Conservation (phyloP, 1,140 invertebrate genomes). For the Eulimnadia texana region DNA sequence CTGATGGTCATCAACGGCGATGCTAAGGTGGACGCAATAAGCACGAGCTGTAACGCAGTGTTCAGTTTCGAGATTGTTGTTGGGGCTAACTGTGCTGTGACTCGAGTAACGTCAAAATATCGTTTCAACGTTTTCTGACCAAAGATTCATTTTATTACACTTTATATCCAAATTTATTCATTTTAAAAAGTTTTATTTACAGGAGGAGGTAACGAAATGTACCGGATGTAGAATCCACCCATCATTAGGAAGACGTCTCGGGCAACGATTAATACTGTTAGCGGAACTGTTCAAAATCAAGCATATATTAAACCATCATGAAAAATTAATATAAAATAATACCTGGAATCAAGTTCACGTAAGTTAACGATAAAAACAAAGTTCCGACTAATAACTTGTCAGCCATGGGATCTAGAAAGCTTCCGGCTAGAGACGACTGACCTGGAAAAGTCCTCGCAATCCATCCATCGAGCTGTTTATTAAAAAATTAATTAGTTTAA, state of each 20-base stretch:
- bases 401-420: slow-evolving; percentile 93
- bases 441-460: slow-evolving; percentile 82
- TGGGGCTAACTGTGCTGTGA: slow-evolving; percentile 78
- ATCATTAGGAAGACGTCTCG: slow-evolving; percentile 68
- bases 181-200: slow-evolving; percentile 33
- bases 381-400: slow-evolving; percentile 88
- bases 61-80: slow-evolving; percentile 89
- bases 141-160: slow-evolving; percentile 23
- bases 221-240: slow-evolving; percentile 76
- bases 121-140: slow-evolving; percentile 65
- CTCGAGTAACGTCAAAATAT: slow-evolving; percentile 80
- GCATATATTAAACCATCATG: not conserved
- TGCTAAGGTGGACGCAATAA: slow-evolving; percentile 62
- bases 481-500: slow-evolving; percentile 21
- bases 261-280: slow-evolving; percentile 69
- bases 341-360: slow-evolving; percentile 65
- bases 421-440: slow-evolving; percentile 81
- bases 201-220: slow-evolving; percentile 71
- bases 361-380: slow-evolving; percentile 71
- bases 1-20: slow-evolving; percentile 67
- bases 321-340: slow-evolving; percentile 13
- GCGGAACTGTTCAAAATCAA: slow-evolving; percentile 32
- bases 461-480: slow-evolving; percentile 76
- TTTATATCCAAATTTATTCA: slow-evolving; percentile 1
- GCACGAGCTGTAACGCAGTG: slow-evolving; percentile 66